Evolutionary conservation across 2,888 invertebrate species (phyloP), one percentile per base, ranked within the genome.

Genomic region (Drosophila imparisetae): DNA sequence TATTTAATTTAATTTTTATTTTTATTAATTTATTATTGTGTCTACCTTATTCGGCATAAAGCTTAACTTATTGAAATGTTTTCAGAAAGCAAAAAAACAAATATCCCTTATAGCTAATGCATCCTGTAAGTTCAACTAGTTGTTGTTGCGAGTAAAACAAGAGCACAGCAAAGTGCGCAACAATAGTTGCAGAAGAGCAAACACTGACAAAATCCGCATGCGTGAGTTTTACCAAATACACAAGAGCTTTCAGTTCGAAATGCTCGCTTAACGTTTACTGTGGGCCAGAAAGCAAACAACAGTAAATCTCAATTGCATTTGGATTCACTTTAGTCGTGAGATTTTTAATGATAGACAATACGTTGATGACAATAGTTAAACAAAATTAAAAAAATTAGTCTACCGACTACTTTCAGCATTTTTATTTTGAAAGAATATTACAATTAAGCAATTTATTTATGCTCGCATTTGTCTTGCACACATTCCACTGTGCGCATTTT

Each of bases 61-160:
- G 15, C 24, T 45, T 45, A 45, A 21, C 21, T 8, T 24, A 24
- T 45, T 24, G 15, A 24, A 45, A 45, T 45, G 15, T 8, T 45
- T 45, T 15, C 24, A 24, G 45, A 24, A 24, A 15, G 15, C 15
- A 15, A 45, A 45, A 24, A 15, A 8, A 15, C 15, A 24, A 24
- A 45, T 45, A 24, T 45, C 4, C 15, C 45, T 15, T 45, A 8
- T 45, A 45, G 45, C 27, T 24, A 15, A 15, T 45, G 45, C 24
- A 15, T 45, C 15, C 24, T 45, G 45, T 45, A 45, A 45, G 24
- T 24, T 45, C 45, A 45, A 45, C 45, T 45, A 24, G 45, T 45
- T 24, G 24, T 38, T 38, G 38, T 24, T 45, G 45, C 45, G 10
- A 18, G n/a, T n/a, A n/a, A n/a, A n/a, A 10, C n/a, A 40, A 10